Evolutionary conservation across 1,140 invertebrate genomes (phyloP).

Genomic region (Latrodectus geometricus): DNA sequence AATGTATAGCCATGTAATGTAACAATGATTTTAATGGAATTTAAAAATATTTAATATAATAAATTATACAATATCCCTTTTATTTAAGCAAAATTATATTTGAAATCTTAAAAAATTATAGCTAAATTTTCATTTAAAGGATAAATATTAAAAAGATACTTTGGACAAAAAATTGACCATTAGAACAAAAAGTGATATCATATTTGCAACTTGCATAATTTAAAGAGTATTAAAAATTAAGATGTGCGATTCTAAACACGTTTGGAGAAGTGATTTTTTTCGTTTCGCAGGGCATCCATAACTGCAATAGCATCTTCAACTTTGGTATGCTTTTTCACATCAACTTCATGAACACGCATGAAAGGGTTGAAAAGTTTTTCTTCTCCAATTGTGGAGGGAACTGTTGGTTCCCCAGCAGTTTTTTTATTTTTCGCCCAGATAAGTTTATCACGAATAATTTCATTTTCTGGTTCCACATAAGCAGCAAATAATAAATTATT

Average conservation of each 20-base stretch:
- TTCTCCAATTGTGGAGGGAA: constrained; percentile 66
- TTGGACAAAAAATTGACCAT: too few species aligned
- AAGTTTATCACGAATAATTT: constrained; percentile 72
- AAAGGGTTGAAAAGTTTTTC: constrained; percentile 66
- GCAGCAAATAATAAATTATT: constrained; percentile 91
- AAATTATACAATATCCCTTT: too few species aligned
- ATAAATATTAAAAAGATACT: too few species aligned
- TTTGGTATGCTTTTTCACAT: constrained; percentile 63
- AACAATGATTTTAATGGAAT: too few species aligned
- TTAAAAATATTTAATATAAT: too few species aligned
- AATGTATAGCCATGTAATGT: too few species aligned
- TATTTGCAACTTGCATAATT: too few species aligned
- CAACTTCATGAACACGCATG: constrained; percentile 63
- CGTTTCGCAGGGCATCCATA: constrained; percentile 63
- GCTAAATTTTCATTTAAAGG: too few species aligned
- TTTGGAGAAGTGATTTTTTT: constrained; percentile 64
- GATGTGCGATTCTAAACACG: neutral
- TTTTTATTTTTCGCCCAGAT: constrained; percentile 66
- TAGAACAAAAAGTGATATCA: too few species aligned
- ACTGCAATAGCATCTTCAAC: constrained; percentile 60
- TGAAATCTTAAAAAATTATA: too few species aligned
- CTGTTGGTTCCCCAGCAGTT: constrained; percentile 58
- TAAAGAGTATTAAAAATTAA: neutral
- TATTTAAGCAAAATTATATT: too few species aligned
- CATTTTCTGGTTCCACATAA: constrained; percentile 87